Base-by-base conservation (phyloP, 2,113 vertebrate species). In the Sterrhoptilus dennistouni region DNA sequence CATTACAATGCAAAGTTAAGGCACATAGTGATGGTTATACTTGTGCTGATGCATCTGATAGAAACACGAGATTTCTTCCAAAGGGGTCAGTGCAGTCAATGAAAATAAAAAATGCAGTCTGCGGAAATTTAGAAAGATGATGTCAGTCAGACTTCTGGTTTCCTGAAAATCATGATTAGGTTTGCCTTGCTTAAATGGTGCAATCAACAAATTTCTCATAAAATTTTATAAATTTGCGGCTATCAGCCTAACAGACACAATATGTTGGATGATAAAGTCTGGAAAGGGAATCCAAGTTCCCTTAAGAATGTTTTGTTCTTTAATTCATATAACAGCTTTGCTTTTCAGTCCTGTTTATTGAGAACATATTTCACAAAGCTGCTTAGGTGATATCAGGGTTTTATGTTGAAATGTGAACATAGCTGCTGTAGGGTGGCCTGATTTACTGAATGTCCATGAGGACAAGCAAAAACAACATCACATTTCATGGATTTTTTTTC, bases 321-420 rank as follows among this genome's bases (percentile, higher is more conserved):
- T 86, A 90, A 70, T 65, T 95, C 54, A 47, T 68, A 40, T 42
- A 77, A 33, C 18, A 80, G 53, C 45, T 95, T 70, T 42, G 36
- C 29, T 74, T 92, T 93, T 87, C 75, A 83, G 54, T 77, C 24
- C 63, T 60, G 16, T 90, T 93, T 92, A 86, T 75, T 90, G 71
- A 86, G 68, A 66, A 80, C 83, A 54, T 95, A 86, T 95, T 95
- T 97, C 89, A 96, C 63, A 86, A 74, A 89, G 42, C 64, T 93
- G 35, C 56, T 86, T 70, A 81, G 89, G 80, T 90, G 70, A 42
- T 92, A 92, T 28, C 90, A 86, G 29, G 31, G 42, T 83, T 96
- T 94, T 72, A 82, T 87, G 91, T 89, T 79, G 91, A 92, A 93
- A 79, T 60, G 77, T 56, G 89, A 72, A 79, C 89, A 79, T 6